Base-by-base conservation (phyloP, 2,797 vertebrate genomes). In the Acridotheres tristis region DNA sequence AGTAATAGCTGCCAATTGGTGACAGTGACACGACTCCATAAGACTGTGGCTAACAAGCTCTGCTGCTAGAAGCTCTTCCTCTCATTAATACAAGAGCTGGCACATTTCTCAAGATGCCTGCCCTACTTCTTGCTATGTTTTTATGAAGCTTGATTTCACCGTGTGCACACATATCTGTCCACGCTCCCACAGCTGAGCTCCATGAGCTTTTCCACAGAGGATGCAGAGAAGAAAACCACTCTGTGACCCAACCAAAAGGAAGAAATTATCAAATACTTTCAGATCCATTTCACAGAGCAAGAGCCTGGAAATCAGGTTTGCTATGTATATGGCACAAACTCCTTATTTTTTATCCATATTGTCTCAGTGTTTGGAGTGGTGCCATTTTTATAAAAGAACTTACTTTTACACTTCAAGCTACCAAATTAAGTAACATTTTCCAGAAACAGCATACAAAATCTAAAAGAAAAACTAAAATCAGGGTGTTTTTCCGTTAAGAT, bases 1-100 rank as follows among this genome's bases (percentile, higher is more conserved):
- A 81, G 50, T 92, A 66, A 82, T 0, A 59, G 26, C 15, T 90
- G 85, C 42, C 53, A 76, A 17, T 63, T n/a, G 77, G 29, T 40
- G 61, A 79, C 29, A 78, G 53, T 20, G 32, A 45, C 67, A 82
- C 0, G 0, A 55, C 9, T 48, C 23, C 1, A 0, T 40, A 54
- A 48, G 32, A 66, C n/a, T 63, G 36, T 42, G 63, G 53, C 32
- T 93, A 77, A 90, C 76, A 75, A 91, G 40, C 47, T 83, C 82
- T 80, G 53, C 36, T 74, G 67, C 51, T 59, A 66, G 63, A 66
- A 93, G 27, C 36, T 54, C 65, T 76, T 21, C 32, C 17, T 16
- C 42, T 89, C 32, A 6, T 73, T 94, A 93, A 91, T 15, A 89
- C 6, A 77, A 32, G 10, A 89, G 32, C 27, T 20, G 29, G 63